A percentile compares a stretch with the other conserved stretches of the same genome.
Conservation (phyloP, 2,113 vertebrate species). For the Xenus cinereus region DNA sequence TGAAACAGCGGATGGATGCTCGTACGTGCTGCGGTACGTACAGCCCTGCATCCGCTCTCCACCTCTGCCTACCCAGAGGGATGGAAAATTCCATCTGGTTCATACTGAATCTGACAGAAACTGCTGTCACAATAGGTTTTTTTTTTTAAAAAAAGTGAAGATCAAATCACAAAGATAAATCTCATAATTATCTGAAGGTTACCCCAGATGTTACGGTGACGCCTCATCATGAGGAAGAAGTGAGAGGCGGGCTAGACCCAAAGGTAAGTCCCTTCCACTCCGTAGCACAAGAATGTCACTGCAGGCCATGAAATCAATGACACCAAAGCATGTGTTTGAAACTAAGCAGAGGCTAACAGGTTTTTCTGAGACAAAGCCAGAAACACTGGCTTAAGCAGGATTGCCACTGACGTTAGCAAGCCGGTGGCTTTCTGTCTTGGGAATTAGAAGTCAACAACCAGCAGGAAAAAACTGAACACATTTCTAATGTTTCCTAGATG, state of each 20-base stretch:
- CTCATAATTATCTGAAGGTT: slow-evolving; percentile 5
- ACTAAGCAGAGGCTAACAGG: not conserved
- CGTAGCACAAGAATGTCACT: not conserved
- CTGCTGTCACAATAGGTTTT: not conserved
- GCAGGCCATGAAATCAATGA: not conserved
- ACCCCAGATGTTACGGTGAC: not conserved
- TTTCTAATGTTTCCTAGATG: not conserved
- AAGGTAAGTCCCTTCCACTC: slow-evolving; percentile 16
- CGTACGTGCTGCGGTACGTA: accelerated
- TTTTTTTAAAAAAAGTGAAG: slow-evolving; percentile 1
- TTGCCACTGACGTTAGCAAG: not conserved
- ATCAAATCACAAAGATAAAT: slow-evolving; percentile 25
- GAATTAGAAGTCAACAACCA: not conserved
- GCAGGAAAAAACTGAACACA: not conserved
- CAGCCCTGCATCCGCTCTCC: not conserved
- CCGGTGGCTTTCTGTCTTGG: not conserved
- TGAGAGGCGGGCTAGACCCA: not conserved
- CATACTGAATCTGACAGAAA: not conserved
- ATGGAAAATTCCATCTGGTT: slow-evolving; percentile 64
- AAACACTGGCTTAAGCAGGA: not conserved
- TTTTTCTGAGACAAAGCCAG: not conserved
- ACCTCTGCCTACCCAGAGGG: slow-evolving; percentile 23
- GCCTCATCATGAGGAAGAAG: not conserved
- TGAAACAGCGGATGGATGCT: not conserved
- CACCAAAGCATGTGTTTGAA: not conserved